Evolutionary conservation across 1,140 invertebrate genomes (phyloP), one percentile per base, ranked within the genome.

Genomic region (Penaeus indicus): DNA sequence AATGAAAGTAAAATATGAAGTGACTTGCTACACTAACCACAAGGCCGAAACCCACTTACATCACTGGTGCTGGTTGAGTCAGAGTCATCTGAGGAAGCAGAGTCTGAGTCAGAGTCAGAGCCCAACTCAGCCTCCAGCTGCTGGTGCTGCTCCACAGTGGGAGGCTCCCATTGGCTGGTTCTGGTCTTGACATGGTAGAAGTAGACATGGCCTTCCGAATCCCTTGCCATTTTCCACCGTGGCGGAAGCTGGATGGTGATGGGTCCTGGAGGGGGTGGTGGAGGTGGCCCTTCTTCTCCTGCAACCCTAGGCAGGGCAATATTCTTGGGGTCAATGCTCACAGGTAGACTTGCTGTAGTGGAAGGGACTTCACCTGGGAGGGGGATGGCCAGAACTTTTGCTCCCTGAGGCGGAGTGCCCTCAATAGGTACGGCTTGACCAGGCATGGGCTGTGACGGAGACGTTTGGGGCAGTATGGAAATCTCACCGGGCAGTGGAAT

Each of bases 121-220:
- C 77, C 88, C 47, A 88, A 78, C 38, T 81, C 81, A 21, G 84
- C 69, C 60, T 83, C 75, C n/a, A 86, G 42, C 21, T 90, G 42
- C 18, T 90, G 75, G 32, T 89, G 87, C 42, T 69, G 82, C 32
- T 88, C 84, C 16, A 83, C 19, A 61, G 86, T 84, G 10, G 97
- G 97, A 47, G 97, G 96, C 86, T 96, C 94, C 98, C 98, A 99
- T 92, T 98, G 97, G 3, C 97, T 95, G 91, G 96, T 94, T 84
- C 97, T 95, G 42, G 96, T 95, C 91, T 96, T 96, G 0, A 96
- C 93, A 92, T 99, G 97, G 93, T 98, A 99, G 93, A 98, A 99
- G 92, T 98, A 99, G 0, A 95, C 94, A 88, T 97, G 94, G 3
- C 97, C 97, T 72, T 96, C 95, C 27, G 94, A 92, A 92, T 98